Percentiles rank a stretch among this genome's conserved stretches.
These are phyloP conservation scores for Entelurus aequoreus DNA, from an alignment of 2,113 vertebrate species.

Conservation along the genomic window DNA sequence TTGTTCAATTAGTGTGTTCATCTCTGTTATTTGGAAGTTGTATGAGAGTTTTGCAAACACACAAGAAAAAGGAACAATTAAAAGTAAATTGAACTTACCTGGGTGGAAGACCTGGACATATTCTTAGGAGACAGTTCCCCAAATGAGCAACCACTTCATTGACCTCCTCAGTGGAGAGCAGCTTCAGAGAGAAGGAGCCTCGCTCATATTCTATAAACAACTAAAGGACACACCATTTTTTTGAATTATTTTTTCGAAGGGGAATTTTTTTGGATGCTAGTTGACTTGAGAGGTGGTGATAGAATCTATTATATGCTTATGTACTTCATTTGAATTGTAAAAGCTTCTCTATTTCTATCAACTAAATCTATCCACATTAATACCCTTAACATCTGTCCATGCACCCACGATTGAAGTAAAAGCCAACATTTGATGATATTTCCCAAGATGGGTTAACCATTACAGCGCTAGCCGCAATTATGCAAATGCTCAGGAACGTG, in stretches of 20 bases:
- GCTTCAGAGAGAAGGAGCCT: conserved; percentile 83
- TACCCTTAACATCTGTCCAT: conserved; percentile 2
- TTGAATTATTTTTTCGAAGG: neutral
- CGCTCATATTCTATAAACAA: conserved; percentile 87
- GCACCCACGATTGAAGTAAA: conserved; percentile 12
- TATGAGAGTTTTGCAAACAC: too few species aligned
- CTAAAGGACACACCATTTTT: conserved; percentile 58
- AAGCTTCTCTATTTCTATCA: neutral
- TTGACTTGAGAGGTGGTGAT: neutral
- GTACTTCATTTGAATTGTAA: conserved; percentile 3
- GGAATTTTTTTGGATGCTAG: neutral
- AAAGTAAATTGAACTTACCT: conserved; percentile 70
- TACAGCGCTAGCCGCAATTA: conserved; percentile 22
- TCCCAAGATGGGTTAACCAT: conserved; percentile 14
- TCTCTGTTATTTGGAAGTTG: too few species aligned
- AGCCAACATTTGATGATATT: conserved; percentile 30
- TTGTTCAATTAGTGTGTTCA: too few species aligned
- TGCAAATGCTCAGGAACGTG: conserved; percentile 29
- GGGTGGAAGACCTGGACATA: conserved; percentile 87
- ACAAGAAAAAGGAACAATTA: too few species aligned
- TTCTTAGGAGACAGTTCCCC: conserved; percentile 84
- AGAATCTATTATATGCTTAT: neutral
- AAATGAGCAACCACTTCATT: conserved; percentile 88
- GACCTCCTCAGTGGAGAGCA: conserved; percentile 84
- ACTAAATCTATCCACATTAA: neutral